A percentile compares a stretch with the other conserved stretches of the same genome.
phyloP scores from a whole-genome alignment of 2,113 vertebrate species.

The Proterorhinus semilunaris region DNA sequence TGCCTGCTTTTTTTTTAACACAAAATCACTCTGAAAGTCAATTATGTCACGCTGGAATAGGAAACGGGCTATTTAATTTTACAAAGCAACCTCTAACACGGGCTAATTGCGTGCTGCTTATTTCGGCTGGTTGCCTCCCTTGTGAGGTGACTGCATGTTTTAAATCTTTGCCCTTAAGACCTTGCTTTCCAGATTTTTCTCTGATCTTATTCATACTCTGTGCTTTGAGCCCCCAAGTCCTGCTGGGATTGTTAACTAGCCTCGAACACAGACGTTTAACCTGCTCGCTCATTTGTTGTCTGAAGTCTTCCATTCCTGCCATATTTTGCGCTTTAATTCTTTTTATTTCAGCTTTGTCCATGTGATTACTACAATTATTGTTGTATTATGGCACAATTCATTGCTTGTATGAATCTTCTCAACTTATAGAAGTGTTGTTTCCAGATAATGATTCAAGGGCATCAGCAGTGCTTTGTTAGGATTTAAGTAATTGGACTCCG shows the following conservation, averaged over 20 bases:
- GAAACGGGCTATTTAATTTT: constrained; percentile 75
- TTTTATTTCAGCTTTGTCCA: not conserved
- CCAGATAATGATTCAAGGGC: constrained; percentile 26
- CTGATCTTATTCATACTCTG: constrained; percentile 47
- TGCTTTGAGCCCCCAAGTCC: constrained; percentile 36
- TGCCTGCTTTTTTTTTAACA: constrained; percentile 37
- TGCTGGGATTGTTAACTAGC: constrained; percentile 42
- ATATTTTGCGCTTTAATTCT: not conserved
- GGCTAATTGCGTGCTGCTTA: constrained; percentile 67
- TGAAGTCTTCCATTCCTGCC: constrained; percentile 14
- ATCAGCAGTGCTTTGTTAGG: constrained; percentile 49
- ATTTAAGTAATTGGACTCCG: constrained; percentile 57
- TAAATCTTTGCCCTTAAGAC: constrained; percentile 34
- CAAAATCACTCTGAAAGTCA: constrained; percentile 66
- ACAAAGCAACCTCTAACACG: constrained; percentile 65
- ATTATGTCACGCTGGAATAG: constrained; percentile 63
- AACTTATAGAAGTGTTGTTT: constrained; percentile 23
- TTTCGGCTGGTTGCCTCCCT: constrained; percentile 61
- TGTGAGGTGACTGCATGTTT: constrained; percentile 64
- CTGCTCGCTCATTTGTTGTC: constrained; percentile 22
- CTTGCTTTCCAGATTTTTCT: constrained; percentile 45
- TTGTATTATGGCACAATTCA: constrained; percentile 9
- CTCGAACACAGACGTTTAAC: constrained; percentile 40
- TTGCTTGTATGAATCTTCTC: constrained; percentile 16
- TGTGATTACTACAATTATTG: constrained; percentile 6